Evolutionary conservation across 2,797 vertebrate genomes (phyloP).

Genomic region (Aldrovandia affinis): DNA sequence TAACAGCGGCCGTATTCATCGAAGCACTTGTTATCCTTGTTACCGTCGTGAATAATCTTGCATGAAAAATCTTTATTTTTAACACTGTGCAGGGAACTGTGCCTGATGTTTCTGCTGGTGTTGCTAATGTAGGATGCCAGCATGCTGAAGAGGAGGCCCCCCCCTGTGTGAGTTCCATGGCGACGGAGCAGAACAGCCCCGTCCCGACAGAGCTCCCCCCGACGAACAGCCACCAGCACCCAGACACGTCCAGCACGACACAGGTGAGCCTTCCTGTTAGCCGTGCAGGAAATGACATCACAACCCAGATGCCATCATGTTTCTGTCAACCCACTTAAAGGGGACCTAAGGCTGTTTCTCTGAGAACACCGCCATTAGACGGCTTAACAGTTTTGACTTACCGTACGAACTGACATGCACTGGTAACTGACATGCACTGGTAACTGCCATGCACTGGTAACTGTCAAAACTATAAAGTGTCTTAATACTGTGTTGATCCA

Average conservation of each 20-base stretch:
- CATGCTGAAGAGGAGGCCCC: conserved; percentile 28
- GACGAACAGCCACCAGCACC: conserved; percentile 28
- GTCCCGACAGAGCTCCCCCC: conserved; percentile 37
- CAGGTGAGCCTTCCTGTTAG: conserved; percentile 51
- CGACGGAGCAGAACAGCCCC: conserved; percentile 23
- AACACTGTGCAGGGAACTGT: no score
- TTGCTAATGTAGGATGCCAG: conserved; percentile 48
- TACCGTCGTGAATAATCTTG: background rate
- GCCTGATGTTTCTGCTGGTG: background rate
- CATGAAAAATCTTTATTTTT: background rate
- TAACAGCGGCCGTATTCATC: background rate
- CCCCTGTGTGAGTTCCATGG: background rate
- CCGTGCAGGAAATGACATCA: background rate
- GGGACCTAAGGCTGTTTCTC: background rate
- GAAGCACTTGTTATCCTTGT: background rate
- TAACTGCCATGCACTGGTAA: no score
- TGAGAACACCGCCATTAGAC: no score
- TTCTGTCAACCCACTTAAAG: background rate
- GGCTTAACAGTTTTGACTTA: no score
- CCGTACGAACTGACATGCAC: no score
- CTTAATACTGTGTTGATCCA: no score
- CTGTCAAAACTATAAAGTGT: no score
- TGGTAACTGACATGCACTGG: no score
- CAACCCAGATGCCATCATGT: background rate
- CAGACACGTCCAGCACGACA: background rate